Percentiles rank a stretch among this genome's conserved stretches.
phyloP scores from a whole-genome alignment of 2,888 invertebrate species.

The Schrankia costaestrigalis region DNA sequence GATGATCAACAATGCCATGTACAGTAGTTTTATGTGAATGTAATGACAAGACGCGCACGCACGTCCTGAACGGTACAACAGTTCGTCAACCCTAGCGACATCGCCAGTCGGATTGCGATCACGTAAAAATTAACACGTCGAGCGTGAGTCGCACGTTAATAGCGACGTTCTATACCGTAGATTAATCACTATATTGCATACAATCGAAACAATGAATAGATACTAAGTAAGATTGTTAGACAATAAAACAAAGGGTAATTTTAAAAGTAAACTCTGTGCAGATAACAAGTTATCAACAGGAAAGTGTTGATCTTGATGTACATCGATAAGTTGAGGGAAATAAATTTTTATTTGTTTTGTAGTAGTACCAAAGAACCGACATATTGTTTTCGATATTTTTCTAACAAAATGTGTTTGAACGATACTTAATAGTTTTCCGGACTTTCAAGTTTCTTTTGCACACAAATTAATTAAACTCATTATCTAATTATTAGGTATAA shows the following conservation, averaged over 20 bases:
- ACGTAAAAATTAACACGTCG: constrained; percentile 58
- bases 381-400: no score
- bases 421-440: no score
- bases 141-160: constrained; percentile 42
- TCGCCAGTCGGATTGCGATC: constrained; percentile 42
- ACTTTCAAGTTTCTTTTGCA: constrained; percentile 3
- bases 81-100: constrained; percentile 58
- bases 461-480: constrained; percentile 10
- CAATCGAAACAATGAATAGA: constrained; percentile 32
- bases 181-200: constrained; percentile 16
- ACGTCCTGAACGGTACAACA: constrained; percentile 44
- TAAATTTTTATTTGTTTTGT: no score
- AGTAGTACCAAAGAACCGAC: no score
- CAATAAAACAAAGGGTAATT: constrained; percentile 33
- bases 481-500: constrained; percentile 13
- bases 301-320: constrained; percentile 20
- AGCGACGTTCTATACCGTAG: constrained; percentile 5
- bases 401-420: no score
- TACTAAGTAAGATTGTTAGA: constrained; percentile 22
- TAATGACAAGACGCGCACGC: constrained; percentile 32
- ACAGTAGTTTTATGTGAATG: constrained; percentile 16
- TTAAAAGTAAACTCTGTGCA: constrained; percentile 25
- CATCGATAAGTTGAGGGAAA: constrained; percentile 11
- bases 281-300: constrained; percentile 16
- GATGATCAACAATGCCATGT: no score